Base-by-base conservation (phyloP, 2,113 vertebrate genomes). In the Pan paniscus region DNA sequence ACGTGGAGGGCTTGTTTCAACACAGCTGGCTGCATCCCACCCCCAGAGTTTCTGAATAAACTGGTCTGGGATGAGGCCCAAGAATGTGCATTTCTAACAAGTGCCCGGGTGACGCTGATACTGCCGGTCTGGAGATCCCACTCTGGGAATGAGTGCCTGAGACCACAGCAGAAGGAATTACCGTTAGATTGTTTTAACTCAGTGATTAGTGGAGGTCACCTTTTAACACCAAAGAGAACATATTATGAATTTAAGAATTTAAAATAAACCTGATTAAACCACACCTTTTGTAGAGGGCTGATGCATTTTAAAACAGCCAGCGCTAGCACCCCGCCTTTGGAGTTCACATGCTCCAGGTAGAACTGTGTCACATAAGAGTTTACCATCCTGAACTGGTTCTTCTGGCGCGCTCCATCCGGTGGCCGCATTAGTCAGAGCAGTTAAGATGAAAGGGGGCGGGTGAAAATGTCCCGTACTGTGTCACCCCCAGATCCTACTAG, bases 241-340 rank as follows among this genome's bases (percentile, higher is more conserved):
- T 50, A 50, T 35, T 59, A 25, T 86, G 25, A 78, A 79, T 84
- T 89, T 75, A 91, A 75, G 43, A 86, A 75, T 61, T 81, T 43
- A 25, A 59, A 84, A n/a, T 57, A 38, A 92, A 46, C 48, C 2
- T 43, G 23, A 68, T 25, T 6, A 46, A 61, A 46, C 48, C 22
- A 14, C 27, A 46, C 13, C 25, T 35, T 80, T 57, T 79, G 11
- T 55, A 78, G 25, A 72, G 27, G 22, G 59, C 38, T 73, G 23
- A 68, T 17, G 18, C 35, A 43, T 27, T 89, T 95, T 75, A 75
- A 87, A 52, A 43, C 4, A 73, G 40, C 48, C 32, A 78, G 5
- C 2, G 32, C 9, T 17, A 18, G 59, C 5, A 22, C 17, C 9
- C 40, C 2, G 12, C 43, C 35, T 55, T 48, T 30, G 32, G n/a